Conservation (phyloP, 2,888 invertebrate species). For the Leptopilina drosophilae region DNA sequence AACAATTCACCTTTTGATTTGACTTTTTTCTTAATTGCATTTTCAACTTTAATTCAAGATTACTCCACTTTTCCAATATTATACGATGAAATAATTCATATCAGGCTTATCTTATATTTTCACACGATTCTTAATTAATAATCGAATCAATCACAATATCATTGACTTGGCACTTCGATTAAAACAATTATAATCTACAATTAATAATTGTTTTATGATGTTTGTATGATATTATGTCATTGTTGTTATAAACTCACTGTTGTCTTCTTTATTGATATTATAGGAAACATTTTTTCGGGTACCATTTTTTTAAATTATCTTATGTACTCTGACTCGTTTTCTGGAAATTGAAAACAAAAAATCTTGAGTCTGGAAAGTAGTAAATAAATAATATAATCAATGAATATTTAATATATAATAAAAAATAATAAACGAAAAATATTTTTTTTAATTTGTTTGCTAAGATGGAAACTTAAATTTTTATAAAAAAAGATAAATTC, state of each 20-base stretch:
- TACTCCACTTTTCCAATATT: background rate
- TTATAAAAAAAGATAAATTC: no score
- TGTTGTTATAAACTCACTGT: conserved; percentile 22
- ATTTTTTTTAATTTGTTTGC: no score
- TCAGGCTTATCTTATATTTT: background rate
- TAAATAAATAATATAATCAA: no score
- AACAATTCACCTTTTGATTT: conserved; percentile 2
- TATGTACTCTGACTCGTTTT: conserved; percentile 26
- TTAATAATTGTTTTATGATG: background rate
- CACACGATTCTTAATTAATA: background rate
- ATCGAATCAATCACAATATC: conserved; percentile 2
- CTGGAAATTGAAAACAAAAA: background rate
- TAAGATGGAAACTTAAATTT: no score
- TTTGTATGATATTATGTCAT: background rate
- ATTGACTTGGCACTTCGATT: conserved; percentile 5
- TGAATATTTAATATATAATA: no score
- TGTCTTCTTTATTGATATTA: conserved; percentile 44
- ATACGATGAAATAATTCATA: background rate
- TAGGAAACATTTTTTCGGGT: conserved; percentile 35
- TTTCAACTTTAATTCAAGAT: background rate
- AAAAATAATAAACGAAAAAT: no score
- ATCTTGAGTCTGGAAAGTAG: background rate
- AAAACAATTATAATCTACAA: background rate
- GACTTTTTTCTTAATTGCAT: conserved; percentile 14
- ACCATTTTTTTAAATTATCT: conserved; percentile 8